Evolutionary conservation across 2,797 vertebrate genomes (phyloP), one percentile per base, ranked within the genome.

Genomic region (Psittacula derbiana): DNA sequence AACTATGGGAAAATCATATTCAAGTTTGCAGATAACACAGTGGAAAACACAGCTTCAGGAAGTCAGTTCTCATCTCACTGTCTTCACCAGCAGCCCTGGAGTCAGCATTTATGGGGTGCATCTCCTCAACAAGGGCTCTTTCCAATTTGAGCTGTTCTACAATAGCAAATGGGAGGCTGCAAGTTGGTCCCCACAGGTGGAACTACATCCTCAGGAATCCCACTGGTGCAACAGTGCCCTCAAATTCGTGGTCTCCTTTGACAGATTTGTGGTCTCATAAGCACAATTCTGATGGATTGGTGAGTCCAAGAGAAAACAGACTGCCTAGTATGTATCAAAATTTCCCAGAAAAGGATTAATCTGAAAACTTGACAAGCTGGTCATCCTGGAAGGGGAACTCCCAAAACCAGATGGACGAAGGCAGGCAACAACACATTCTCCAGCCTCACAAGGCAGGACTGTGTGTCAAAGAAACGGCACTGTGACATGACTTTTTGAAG

Each of bases 191-290:
- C 49, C 64, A 60, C 20, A 47, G 40, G 62, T 79, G 25, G 52
- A 86, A 67, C 38, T 49, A 62, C 12, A 44, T 30, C 38, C 47
- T 90, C 43, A 73, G 69, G n/a, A 88, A 81, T 43, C 36, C 58
- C 84, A 52, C 60, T 79, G 43, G 47, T 86, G n/a, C 79, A 91
- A 94, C 71, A 80, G 41, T 91, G 82, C 79, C 75, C 92, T 93
- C 91, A 91, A 90, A 93, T 71, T 24, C 16, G 7, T 33, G 21
- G n/a, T 33, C 55, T 57, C 55, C 55, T 58, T 58, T 58, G 85
- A 79, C 81, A 80, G 60, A 57, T 52, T 1, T 67, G 65, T 52
- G 55, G 57, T 64, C 65, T 74, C 33, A 27, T 41, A 80, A 80
- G 79, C 67, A 80, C 24, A 31, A 3, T 90, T 83, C 36, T 83